Evolutionary conservation across 2,113 vertebrate species (phyloP).

Genomic region (Upupa epops): DNA sequence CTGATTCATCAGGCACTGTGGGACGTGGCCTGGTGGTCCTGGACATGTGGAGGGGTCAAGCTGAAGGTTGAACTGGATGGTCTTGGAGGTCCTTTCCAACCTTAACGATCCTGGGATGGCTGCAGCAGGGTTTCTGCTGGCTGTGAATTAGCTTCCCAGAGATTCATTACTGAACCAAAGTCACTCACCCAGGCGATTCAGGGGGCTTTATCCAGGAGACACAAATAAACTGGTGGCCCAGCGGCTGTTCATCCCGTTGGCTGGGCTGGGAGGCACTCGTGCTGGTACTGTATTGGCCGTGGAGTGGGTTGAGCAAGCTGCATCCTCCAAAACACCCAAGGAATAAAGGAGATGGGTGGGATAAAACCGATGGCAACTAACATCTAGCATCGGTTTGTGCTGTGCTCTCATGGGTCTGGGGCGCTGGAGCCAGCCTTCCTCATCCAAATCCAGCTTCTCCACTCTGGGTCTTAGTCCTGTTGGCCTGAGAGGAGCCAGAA

Average conservation of each 20-base stretch:
- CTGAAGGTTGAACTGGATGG: too few relatives aligned
- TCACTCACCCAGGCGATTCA: neutral
- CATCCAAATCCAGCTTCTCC: neutral
- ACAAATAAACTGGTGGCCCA: neutral
- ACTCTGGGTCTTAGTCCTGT: accelerated
- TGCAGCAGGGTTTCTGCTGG: neutral
- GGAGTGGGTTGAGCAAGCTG: neutral
- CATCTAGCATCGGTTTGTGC: accelerated
- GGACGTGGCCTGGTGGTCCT: too few relatives aligned
- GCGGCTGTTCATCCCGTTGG: neutral
- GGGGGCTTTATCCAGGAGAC: neutral
- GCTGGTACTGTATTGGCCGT: neutral
- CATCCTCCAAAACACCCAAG: neutral
- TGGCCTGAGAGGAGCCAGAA: neutral
- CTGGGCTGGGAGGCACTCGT: neutral
- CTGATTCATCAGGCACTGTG: too few relatives aligned
- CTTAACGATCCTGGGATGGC: too few relatives aligned
- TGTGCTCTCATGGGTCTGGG: neutral
- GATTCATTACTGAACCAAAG: neutral
- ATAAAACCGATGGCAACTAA: neutral
- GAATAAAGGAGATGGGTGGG: neutral
- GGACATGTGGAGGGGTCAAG: too few relatives aligned
- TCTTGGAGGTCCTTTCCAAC: too few relatives aligned
- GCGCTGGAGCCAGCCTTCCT: neutral
- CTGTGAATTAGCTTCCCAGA: neutral